Percentiles rank a stretch among this genome's conserved stretches.
Evolutionary conservation across 2,113 vertebrate genomes (phyloP).

Genomic region (Astur gentilis): DNA sequence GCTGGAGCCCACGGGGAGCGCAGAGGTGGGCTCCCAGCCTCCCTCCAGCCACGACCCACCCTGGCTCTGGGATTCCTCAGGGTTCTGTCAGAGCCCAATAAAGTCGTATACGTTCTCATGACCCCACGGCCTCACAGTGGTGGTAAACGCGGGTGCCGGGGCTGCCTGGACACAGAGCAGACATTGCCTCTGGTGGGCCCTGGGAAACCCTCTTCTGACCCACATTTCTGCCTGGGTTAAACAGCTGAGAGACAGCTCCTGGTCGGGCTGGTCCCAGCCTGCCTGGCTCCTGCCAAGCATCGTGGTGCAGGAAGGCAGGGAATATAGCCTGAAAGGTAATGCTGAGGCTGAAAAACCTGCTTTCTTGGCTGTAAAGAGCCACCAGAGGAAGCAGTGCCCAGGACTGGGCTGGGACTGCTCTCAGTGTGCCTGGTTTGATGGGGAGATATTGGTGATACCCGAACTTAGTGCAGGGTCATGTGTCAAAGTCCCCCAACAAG

Average conservation of each 20-base stretch:
- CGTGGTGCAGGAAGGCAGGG: not conserved
- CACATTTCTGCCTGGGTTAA: not conserved
- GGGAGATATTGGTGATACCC: not conserved
- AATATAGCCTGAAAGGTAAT: not conserved
- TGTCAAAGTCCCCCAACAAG: not conserved
- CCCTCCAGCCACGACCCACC: not conserved
- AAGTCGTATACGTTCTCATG: conserved; percentile 29
- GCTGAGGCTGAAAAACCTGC: not conserved
- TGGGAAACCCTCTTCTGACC: not conserved
- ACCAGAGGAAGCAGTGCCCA: not conserved
- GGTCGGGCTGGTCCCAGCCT: not conserved
- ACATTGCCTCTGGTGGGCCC: not conserved
- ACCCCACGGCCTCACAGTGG: not conserved
- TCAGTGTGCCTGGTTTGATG: not conserved
- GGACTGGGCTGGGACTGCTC: not conserved
- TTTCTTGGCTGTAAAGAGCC: not conserved
- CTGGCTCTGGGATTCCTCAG: conserved; percentile 40
- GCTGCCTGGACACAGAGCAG: conserved; percentile 25
- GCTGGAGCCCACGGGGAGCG: rapidly evolving
- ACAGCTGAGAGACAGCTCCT: not conserved
- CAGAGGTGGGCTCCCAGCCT: not conserved
- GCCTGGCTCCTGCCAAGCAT: not conserved
- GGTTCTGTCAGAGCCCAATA: conserved; percentile 35
- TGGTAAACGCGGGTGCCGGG: rapidly evolving
- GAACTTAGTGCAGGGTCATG: not conserved